Evolutionary conservation across 2,113 vertebrate genomes (phyloP).

Genomic region (Ardeotis arabs): DNA sequence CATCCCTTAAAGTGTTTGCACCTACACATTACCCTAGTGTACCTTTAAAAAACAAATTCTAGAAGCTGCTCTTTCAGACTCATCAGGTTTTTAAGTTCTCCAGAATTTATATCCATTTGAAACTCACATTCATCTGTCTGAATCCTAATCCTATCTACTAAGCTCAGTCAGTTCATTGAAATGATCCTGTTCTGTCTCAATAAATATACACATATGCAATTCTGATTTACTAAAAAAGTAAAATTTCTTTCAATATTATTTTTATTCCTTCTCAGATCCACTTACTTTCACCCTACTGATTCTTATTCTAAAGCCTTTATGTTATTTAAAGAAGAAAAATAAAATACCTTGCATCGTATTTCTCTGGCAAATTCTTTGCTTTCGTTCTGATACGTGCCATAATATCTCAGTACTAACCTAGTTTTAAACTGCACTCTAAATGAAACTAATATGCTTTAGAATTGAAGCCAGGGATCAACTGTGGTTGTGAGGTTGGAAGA

Average conservation of each 20-base stretch:
- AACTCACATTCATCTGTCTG: neutral
- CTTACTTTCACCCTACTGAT: neutral
- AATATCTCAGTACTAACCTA: neutral
- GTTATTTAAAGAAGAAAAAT: conserved; percentile 29
- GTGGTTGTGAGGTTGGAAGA: neutral
- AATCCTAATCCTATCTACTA: neutral
- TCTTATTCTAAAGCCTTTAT: conserved; percentile 13
- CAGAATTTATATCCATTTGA: neutral
- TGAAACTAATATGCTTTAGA: neutral
- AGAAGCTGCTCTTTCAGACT: neutral
- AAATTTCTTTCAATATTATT: conserved; percentile 2
- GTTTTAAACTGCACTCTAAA: conserved; percentile 12
- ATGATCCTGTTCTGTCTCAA: neutral
- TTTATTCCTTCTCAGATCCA: neutral
- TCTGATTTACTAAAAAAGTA: neutral
- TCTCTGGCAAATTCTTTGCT: conserved; percentile 12
- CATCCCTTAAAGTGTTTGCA: neutral
- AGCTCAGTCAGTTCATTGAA: neutral
- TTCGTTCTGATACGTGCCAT: neutral
- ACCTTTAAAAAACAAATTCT: neutral
- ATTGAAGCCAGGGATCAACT: neutral
- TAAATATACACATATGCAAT: neutral
- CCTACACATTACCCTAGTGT: neutral
- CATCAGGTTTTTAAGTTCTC: neutral
- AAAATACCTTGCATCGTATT: neutral